Base-by-base conservation (phyloP, 92 coral and sea anemone genomes). In the Phenganax stokvisi region DNA sequence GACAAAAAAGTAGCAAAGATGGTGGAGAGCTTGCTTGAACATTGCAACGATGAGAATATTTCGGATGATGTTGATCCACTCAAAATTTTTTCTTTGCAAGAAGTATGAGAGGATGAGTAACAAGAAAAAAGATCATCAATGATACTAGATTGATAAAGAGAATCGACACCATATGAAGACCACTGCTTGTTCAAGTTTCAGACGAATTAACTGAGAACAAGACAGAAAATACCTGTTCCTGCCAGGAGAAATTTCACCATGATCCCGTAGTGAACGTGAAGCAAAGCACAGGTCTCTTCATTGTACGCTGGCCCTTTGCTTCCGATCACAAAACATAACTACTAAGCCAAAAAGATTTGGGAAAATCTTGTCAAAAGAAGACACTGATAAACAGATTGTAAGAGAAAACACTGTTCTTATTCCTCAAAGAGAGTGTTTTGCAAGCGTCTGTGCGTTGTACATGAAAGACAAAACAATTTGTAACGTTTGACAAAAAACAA, bases 401-500 rank as follows among this genome's bases (percentile, higher is more conserved):
- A 59, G 44, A 61, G 60, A 54, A 51, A 79, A 79, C 17, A 67
- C 63, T 13, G 83, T 79, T 25, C 12, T 79, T 56, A 64, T 79
- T 51, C 83, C 83, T 12, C 63, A 65, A 27, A 61, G 67, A 53
- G 12, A 61, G 10, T 73, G 82, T 12, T 15, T 78, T 12, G 73
- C 82, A 27, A 78, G 64, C 51, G 82, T 72, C 10, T 29, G 82
- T 11, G 82, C 82, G 16, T 78, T 53, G 73, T 78, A 11, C 83
- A 79, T 47, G 60, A 79, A 62, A 67, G 83, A 25, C 83, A 79
- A 29, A 79, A 64, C 73, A 79, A 65, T 79, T 79, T 65, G 62
- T 65, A 15, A 37, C 72, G 11, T 62, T 54, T 54, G 74, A 79
- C 56, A 65, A 79, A 57, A 64, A 51, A 79, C 63, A 61, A 73